These are phyloP conservation scores for Xestobium rufovillosum DNA, from an alignment of 2,888 invertebrate species.

Conservation along the genomic window DNA sequence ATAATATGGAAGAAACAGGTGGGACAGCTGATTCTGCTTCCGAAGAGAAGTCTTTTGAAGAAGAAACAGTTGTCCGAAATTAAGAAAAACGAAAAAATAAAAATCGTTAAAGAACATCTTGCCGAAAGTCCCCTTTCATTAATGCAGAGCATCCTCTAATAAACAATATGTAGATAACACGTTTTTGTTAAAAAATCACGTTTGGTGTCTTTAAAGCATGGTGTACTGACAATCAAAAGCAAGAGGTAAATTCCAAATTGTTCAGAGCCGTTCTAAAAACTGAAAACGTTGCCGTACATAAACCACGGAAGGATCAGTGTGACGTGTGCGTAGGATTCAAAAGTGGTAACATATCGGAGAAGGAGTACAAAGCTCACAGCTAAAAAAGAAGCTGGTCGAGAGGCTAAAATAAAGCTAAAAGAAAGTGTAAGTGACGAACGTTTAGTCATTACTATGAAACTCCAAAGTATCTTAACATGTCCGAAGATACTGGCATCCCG, in stretches of 20 bases:
- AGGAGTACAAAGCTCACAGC: constrained; percentile 2
- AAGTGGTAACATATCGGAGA: constrained; percentile 12
- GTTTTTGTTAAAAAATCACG: background rate
- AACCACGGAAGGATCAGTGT: constrained; percentile 22
- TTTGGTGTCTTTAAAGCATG: constrained; percentile 6
- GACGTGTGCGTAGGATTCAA: constrained; percentile 20
- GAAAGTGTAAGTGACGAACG: constrained; percentile 12
- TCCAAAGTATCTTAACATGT: constrained; percentile 10
- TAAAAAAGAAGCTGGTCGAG: constrained; percentile 4
- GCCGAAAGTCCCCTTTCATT: constrained; percentile 8
- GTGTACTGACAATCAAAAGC: constrained; percentile 1
- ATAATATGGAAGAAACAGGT: too few species aligned
- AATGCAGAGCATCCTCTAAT: constrained; percentile 2
- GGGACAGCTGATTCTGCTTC: too few species aligned
- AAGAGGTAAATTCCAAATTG: constrained; percentile 2
- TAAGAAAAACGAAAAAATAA: too few species aligned
- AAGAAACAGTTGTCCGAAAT: too few species aligned
- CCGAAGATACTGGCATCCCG: constrained; percentile 26
- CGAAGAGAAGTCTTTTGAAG: too few species aligned
- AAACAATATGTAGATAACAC: constrained; percentile 4
- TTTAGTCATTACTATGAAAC: constrained; percentile 17
- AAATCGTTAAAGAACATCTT: too few species aligned
- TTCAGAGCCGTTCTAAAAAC: constrained; percentile 17
- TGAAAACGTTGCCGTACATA: constrained; percentile 22
- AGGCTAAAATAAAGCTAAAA: background rate